Conservation (phyloP, 2,113 vertebrate species). For the Paralichthys olivaceus region DNA sequence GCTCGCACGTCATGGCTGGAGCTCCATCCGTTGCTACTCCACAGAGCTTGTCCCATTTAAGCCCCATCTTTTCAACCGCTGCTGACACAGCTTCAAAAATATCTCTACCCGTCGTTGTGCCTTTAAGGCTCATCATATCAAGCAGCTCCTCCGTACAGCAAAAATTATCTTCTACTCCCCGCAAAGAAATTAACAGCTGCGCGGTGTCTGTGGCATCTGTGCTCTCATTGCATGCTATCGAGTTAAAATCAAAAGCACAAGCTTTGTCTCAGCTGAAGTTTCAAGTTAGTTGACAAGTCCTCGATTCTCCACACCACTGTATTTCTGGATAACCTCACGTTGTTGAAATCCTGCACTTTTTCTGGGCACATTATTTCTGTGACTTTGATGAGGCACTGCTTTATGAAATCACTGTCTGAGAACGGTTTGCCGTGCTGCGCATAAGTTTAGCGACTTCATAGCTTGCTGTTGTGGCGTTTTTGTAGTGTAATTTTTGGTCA, state of each 20-base stretch:
- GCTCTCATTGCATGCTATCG: constrained; percentile 38
- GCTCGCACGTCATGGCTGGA: constrained; percentile 6
- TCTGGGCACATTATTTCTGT: too few species aligned
- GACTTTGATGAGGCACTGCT: too few species aligned
- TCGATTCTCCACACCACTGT: too few species aligned
- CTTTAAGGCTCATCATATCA: constrained; percentile 20
- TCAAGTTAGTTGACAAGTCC: too few species aligned
- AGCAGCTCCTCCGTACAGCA: constrained; percentile 25
- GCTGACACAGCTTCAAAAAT: constrained; percentile 35
- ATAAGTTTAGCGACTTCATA: too few species aligned
- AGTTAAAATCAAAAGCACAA: constrained; percentile 50
- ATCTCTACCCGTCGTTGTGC: constrained; percentile 4
- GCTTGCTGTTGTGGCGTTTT: too few species aligned
- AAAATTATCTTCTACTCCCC: constrained; percentile 40
- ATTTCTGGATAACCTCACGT: too few species aligned
- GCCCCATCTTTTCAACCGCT: constrained; percentile 10
- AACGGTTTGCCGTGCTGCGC: too few species aligned
- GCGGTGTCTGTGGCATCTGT: constrained; percentile 31
- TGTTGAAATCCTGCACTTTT: too few species aligned
- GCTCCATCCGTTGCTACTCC: constrained; percentile 23
- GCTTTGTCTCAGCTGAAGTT: too few species aligned
- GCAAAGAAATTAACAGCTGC: constrained; percentile 45
- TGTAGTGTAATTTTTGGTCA: too few species aligned
- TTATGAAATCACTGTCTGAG: too few species aligned
- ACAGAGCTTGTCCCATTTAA: constrained; percentile 36